A percentile compares a stretch with the other conserved stretches of the same genome.
Evolutionary conservation across 1,140 invertebrate species (phyloP).

Genomic region (Drosophila kepulauana): DNA sequence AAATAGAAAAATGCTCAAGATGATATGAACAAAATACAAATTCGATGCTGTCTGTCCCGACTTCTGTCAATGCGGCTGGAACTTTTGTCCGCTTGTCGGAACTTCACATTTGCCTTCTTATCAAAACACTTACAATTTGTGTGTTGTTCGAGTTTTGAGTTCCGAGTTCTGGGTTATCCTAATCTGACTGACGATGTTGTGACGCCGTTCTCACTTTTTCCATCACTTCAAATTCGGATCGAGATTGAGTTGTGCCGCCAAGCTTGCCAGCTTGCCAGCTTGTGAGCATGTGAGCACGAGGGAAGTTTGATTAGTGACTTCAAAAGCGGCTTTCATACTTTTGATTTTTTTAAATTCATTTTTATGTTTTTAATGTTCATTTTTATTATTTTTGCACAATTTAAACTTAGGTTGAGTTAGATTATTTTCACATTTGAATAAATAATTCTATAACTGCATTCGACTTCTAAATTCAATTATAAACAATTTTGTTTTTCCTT

Average conservation of each 20-base stretch:
- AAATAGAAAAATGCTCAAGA: no score
- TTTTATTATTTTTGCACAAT: no score
- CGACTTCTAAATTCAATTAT: no score
- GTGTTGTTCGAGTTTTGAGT: slow-evolving; percentile 11
- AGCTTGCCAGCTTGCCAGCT: neutral
- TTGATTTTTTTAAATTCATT: no score
- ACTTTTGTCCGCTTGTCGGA: neutral
- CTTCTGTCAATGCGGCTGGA: neutral
- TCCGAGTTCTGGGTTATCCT: neutral
- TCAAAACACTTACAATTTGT: slow-evolving; percentile 8
- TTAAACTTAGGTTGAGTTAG: no score
- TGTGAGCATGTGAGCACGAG: neutral
- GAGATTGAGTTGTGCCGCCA: slow-evolving; percentile 7
- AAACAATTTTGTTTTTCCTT: no score
- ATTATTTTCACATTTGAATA: no score
- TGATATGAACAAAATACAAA: no score
- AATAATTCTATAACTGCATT: no score
- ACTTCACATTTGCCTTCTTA: slow-evolving; percentile 19
- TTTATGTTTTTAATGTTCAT: no score
- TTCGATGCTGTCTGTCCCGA: neutral
- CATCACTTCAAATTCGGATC: neutral
- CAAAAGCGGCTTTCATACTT: no score
- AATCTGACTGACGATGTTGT: slow-evolving; percentile 7
- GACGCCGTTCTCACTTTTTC: slow-evolving; percentile 1
- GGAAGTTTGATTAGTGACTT: neutral